Evolutionary conservation across 2,888 invertebrate genomes (phyloP).

Genomic region (Polydrusus cervinus): DNA sequence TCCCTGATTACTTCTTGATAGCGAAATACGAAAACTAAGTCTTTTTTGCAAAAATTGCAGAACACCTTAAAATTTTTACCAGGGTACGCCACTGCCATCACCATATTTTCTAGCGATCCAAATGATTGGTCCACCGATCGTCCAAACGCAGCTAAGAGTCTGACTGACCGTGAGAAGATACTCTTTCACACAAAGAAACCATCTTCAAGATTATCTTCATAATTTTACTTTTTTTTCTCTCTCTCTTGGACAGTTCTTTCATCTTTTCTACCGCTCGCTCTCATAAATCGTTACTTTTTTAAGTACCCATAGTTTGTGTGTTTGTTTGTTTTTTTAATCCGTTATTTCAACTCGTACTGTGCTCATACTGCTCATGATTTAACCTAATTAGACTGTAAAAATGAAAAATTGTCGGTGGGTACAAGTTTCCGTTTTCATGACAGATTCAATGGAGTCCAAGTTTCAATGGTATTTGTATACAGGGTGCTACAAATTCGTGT

Average conservation of each 20-base stretch:
- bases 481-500: no score
- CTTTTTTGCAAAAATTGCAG: no score
- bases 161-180: conserved; percentile 50
- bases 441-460: no score
- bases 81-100: background rate
- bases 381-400: no score
- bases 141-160: conserved; percentile 38
- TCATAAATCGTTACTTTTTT: background rate
- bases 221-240: conserved; percentile 33
- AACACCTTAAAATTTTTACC: no score
- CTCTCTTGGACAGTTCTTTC: conserved; percentile 11
- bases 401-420: no score
- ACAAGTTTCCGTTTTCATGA: no score
- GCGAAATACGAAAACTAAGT: no score
- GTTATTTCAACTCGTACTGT: background rate
- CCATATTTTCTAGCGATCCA: conserved; percentile 20
- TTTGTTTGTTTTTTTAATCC: background rate
- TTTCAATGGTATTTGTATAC: no score
- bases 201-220: conserved; percentile 38
- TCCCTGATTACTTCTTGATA: no score
- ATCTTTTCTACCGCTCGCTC: background rate
- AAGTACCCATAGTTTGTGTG: background rate
- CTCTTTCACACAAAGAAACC: conserved; percentile 52
- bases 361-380: no score
- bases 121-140: conserved; percentile 47